Percentiles rank a stretch among this genome's conserved stretches.
Conservation (phyloP, 2,113 vertebrate genomes). For the Clarias gariepinus region DNA sequence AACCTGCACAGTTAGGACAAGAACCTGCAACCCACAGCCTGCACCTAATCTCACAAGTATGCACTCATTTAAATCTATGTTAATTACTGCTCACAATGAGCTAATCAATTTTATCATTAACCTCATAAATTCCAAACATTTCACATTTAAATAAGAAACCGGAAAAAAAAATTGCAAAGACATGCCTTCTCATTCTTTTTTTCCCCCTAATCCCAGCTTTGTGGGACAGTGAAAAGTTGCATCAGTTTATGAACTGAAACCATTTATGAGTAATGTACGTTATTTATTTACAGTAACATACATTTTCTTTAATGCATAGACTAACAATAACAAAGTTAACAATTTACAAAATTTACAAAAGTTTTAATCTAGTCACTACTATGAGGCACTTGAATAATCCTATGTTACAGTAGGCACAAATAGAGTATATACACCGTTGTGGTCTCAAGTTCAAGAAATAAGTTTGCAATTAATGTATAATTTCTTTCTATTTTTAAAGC, state of each 20-base stretch:
- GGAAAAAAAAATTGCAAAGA: neutral
- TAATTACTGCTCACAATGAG: neutral
- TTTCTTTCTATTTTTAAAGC: neutral
- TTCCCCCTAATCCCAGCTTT: neutral
- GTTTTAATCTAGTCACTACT: neutral
- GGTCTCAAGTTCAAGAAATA: neutral
- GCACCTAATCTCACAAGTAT: conserved; percentile 60
- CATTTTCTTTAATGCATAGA: neutral
- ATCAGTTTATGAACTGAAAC: neutral
- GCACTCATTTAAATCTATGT: neutral
- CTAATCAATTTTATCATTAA: neutral
- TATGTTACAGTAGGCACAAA: neutral
- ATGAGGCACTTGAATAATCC: neutral
- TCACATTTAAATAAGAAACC: neutral
- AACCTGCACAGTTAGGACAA: neutral
- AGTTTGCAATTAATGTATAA: neutral
- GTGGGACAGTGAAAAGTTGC: neutral
- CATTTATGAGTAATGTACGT: neutral
- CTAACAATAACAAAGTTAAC: neutral
- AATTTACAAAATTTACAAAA: neutral
- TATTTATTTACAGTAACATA: neutral
- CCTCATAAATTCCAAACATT: neutral
- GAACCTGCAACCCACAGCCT: neutral
- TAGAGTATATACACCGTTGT: neutral
- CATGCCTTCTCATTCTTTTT: neutral